These are phyloP conservation scores for Hoplodrina blanda DNA, from an alignment of 2,888 invertebrate species.

Conservation along the genomic window DNA sequence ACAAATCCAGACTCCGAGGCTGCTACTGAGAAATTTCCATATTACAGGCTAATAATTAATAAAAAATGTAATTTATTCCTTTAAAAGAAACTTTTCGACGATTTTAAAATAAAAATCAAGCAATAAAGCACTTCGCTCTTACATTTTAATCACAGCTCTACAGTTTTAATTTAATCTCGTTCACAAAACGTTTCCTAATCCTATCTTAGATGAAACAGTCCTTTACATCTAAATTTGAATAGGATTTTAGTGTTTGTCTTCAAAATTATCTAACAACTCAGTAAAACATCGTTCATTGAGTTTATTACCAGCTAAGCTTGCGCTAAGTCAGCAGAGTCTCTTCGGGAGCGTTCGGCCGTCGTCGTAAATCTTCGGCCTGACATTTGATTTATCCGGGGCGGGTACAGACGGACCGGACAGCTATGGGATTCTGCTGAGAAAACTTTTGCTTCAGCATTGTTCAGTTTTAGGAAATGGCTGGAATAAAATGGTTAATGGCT, in stretches of 20 bases:
- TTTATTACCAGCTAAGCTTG: constrained; percentile 58
- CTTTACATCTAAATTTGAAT: constrained; percentile 33
- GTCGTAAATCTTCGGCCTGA: constrained; percentile 69
- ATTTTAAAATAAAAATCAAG: background rate
- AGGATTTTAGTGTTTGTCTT: constrained; percentile 57
- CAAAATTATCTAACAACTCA: constrained; percentile 52
- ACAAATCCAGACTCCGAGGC: too few relatives aligned
- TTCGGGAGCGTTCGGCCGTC: constrained; percentile 54
- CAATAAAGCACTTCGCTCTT: background rate
- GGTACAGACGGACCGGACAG: constrained; percentile 50
- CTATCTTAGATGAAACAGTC: constrained; percentile 26
- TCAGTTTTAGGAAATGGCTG: constrained; percentile 46
- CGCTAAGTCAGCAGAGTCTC: constrained; percentile 58
- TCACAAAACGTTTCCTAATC: constrained; percentile 26
- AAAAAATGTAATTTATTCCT: too few relatives aligned
- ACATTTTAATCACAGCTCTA: constrained; percentile 28
- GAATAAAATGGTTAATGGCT: constrained; percentile 50
- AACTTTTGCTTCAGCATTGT: constrained; percentile 47
- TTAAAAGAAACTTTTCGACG: constrained; percentile 2
- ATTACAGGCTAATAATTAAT: background rate
- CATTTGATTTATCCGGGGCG: constrained; percentile 70
- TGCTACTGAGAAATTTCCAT: too few relatives aligned
- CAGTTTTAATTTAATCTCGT: constrained; percentile 33
- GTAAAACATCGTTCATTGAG: constrained; percentile 45
- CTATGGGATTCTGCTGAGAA: constrained; percentile 55